These are phyloP conservation scores for Pseudochirops cupreus DNA, from an alignment of 2,797 vertebrate genomes.

Conservation along the genomic window DNA sequence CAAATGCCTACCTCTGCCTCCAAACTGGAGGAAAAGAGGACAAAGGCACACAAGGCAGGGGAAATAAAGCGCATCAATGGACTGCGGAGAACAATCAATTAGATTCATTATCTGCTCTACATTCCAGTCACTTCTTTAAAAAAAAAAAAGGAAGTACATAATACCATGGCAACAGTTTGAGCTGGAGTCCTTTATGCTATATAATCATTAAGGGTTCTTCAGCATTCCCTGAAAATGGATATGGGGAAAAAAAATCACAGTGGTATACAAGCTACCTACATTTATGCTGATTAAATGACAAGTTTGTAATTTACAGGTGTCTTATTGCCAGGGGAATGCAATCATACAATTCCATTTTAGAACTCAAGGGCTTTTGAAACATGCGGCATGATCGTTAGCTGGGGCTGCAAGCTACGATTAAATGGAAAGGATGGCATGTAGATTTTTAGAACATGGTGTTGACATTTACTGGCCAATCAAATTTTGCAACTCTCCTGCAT, in stretches of 20 bases:
- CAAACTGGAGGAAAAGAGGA: constrained; percentile 75
- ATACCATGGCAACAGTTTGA: constrained; percentile 88
- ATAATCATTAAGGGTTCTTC: constrained; percentile 87
- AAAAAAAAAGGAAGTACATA: constrained; percentile 81
- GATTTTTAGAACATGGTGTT: constrained; percentile 87
- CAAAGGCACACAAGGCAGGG: constrained; percentile 76
- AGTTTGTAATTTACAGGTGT: constrained; percentile 88
- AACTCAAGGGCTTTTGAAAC: constrained; percentile 86
- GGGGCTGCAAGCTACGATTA: constrained; percentile 85
- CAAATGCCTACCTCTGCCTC: constrained; percentile 72
- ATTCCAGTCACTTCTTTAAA: constrained; percentile 87
- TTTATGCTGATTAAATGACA: constrained; percentile 89
- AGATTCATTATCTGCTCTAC: constrained; percentile 86
- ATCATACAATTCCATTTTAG: constrained; percentile 86
- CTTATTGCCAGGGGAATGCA: constrained; percentile 88
- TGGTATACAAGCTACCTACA: constrained; percentile 82
- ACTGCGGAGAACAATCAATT: constrained; percentile 84
- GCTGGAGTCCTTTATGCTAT: constrained; percentile 84
- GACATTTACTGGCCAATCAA: constrained; percentile 89
- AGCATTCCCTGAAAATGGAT: constrained; percentile 84
- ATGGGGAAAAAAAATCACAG: constrained; percentile 79
- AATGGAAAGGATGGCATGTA: constrained; percentile 86
- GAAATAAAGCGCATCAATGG: constrained; percentile 81
- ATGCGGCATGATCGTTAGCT: constrained; percentile 84
- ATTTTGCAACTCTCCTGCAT: constrained; percentile 85